phyloP scores from a whole-genome alignment of 2,113 vertebrate genomes.

The Tylochromis polylepis region DNA sequence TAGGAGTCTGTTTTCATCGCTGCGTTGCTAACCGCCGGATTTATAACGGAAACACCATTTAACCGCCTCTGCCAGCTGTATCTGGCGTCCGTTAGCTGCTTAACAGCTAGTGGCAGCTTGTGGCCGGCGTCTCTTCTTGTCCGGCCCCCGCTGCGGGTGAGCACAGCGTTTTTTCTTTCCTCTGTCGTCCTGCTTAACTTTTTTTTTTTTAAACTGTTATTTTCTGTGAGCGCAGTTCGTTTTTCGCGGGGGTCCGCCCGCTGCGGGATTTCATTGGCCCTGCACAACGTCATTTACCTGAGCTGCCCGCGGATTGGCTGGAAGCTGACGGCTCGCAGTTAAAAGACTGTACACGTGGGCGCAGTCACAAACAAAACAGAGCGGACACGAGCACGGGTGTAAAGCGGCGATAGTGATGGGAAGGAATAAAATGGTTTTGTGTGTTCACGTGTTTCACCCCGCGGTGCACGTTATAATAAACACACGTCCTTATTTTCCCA shows the following conservation, averaged over 20 bases:
- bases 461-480: background rate
- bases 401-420: too few species aligned
- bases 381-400: background rate
- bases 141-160: background rate
- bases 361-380: background rate
- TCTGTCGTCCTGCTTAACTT: background rate
- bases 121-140: background rate
- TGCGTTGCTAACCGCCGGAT: background rate
- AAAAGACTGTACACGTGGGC: background rate
- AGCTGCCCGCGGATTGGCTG: slow-evolving; percentile 25
- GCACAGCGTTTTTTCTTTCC: background rate
- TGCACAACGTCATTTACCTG: background rate
- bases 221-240: background rate
- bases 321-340: background rate
- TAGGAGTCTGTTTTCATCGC: background rate
- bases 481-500: background rate
- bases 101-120: background rate
- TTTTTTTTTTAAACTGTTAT: fast-evolving
- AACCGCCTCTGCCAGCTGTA: background rate
- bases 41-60: background rate
- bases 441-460: background rate
- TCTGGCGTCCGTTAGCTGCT: background rate
- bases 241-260: slow-evolving; percentile 50
- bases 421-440: background rate
- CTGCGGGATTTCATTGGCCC: background rate